Base-by-base conservation (phyloP, 1,140 invertebrate genomes). In the Drosophila melanogaster region DNA sequence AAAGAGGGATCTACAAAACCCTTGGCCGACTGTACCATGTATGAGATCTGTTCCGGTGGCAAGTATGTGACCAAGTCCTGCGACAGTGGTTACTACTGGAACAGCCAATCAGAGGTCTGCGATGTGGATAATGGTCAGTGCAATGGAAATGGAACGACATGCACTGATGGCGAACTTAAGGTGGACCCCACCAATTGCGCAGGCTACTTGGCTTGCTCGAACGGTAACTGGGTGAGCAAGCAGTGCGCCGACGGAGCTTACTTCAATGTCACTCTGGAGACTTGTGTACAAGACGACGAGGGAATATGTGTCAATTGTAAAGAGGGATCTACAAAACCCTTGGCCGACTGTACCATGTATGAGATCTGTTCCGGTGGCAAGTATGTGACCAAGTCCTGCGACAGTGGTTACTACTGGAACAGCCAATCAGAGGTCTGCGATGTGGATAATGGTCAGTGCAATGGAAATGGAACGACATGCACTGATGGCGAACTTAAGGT, bases 271-370 rank as follows among this genome's bases (percentile, higher is more conserved):
- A 14, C 8, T 0, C 0, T 1, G 1, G 11, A 7, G 6, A 3
- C 7, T 12, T 67, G 56, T 14, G 19, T 24, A 6, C 1, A 5
- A 0, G 64, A 67, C 30, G 3, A 0, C 1, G 7, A 35, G 0
- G 56, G 47, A 19, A 8, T 37, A 38, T 67, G 64, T 8, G 22
- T 69, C 0, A 61, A 70, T 2, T 72, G 69, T 5, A 37, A 12
- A 11, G 61, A 72, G 10, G 69, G 69, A 1, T 8, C 17, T 6
- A 43, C 35, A 14, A 3, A 12, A 53, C 1, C 2, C 4, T 1
- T 53, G 14, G 12, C 12, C 24, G 60, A 72, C 40, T 72, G 69
- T 33, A 26, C 60, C 59, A 40, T 33, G 7, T 72, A 53, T 22
- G 11, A 26, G 6, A n/a, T 26, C 5, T 72, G 69, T 24, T n/a